Percentiles rank a stretch among this genome's conserved stretches.
Evolutionary conservation across 2,888 invertebrate species (phyloP).

Genomic region (Apodemia hepburni): DNA sequence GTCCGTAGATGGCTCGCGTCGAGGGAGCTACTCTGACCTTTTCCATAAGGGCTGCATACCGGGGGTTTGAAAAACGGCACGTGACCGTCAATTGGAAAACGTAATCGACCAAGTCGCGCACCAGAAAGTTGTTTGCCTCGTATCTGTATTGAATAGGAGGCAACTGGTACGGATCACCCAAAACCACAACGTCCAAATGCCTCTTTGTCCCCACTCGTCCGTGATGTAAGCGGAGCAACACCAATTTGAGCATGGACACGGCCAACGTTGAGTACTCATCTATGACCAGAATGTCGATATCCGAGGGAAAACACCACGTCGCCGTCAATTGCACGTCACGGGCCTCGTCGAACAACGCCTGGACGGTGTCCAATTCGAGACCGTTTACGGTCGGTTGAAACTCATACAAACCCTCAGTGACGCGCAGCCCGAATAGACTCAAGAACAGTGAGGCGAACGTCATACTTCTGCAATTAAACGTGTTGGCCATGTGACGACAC

Average conservation of each 20-base stretch:
- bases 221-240: not conserved
- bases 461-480: no score
- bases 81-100: not conserved
- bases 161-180: no score
- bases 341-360: not conserved
- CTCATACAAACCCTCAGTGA: not conserved
- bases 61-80: not conserved
- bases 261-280: conserved; percentile 6
- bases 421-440: conserved; percentile 5
- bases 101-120: not conserved
- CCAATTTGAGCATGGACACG: conserved; percentile 7
- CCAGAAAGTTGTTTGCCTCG: conserved; percentile 4
- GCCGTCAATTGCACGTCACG: not conserved
- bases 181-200: no score
- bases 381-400: conserved; percentile 4
- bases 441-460: not conserved
- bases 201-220: no score
- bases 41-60: not conserved
- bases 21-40: not conserved
- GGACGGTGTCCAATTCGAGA: conserved; percentile 2
- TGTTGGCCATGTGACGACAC: no score
- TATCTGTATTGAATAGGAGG: no score
- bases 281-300: not conserved
- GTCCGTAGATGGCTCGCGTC: no score
- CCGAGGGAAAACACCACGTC: not conserved